These are phyloP conservation scores for Sorex araneus DNA, from an alignment of 2,113 vertebrate species.

Conservation along the genomic window DNA sequence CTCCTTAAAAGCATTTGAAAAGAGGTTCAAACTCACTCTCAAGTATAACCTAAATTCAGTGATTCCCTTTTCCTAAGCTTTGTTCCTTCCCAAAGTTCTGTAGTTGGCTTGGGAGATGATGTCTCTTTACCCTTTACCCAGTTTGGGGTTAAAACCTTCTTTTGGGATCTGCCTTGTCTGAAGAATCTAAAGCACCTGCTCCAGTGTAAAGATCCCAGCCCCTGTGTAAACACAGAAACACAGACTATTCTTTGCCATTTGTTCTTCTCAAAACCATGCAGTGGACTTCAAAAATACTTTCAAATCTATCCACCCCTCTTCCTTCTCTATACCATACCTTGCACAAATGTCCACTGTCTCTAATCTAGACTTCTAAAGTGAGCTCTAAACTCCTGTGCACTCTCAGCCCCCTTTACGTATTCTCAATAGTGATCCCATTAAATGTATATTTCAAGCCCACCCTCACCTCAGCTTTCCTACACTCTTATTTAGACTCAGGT, in stretches of 20 bases:
- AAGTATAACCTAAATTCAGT: too few relatives aligned
- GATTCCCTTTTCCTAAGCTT: too few relatives aligned
- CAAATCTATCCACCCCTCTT: neutral
- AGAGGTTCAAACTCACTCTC: too few relatives aligned
- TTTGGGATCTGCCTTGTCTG: neutral
- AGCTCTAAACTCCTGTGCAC: too few relatives aligned
- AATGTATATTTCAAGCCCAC: accelerated
- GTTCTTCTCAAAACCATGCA: neutral
- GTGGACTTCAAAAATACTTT: neutral
- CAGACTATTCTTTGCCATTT: neutral
- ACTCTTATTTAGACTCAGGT: neutral
- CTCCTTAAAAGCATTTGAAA: too few relatives aligned
- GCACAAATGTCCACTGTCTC: neutral
- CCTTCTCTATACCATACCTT: neutral
- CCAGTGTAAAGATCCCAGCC: too few relatives aligned
- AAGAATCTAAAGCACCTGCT: too few relatives aligned
- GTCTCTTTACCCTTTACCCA: neutral
- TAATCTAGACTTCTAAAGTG: neutral
- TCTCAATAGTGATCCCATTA: neutral
- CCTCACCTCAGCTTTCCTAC: neutral
- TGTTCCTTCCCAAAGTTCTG: neutral
- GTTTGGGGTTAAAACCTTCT: neutral
- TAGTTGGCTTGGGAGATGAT: neutral
- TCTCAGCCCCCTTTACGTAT: neutral
- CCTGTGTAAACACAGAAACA: too few relatives aligned